Percentiles rank a stretch among this genome's conserved stretches.
These are phyloP conservation scores for Chrysochloris asiatica DNA, from an alignment of 2,113 vertebrate genomes.

Conservation along the genomic window DNA sequence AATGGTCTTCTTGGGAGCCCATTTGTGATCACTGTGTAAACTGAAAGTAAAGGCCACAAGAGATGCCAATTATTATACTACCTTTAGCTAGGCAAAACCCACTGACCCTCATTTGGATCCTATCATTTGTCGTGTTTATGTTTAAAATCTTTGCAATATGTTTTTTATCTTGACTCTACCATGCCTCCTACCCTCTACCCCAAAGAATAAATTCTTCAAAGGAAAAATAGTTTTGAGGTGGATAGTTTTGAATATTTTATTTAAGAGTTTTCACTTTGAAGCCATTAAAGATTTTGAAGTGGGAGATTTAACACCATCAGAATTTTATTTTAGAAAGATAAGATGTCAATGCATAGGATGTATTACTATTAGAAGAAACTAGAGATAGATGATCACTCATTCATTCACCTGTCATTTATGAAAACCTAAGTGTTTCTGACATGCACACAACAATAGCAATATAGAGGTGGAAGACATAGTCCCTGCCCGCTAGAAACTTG, in stretches of 20 bases:
- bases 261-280: constrained; percentile 33
- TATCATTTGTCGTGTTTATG: neutral
- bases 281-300: constrained; percentile 41
- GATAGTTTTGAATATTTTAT: constrained; percentile 33
- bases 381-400: neutral
- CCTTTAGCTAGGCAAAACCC: neutral
- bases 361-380: neutral
- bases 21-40: neutral
- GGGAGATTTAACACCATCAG: constrained; percentile 21
- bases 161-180: constrained; percentile 11
- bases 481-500: no score
- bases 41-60: neutral
- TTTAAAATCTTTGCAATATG: neutral
- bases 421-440: neutral
- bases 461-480: no score
- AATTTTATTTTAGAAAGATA: constrained; percentile 31
- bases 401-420: constrained; percentile 20
- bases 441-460: neutral
- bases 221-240: neutral
- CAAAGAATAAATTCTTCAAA: neutral
- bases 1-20: neutral
- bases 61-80: neutral
- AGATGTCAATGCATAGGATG: neutral
- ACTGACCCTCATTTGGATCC: neutral
- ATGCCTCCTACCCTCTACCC: rapidly evolving